phyloP scores from a whole-genome alignment of 30 jellyfish, hydroid and myxozoan species.

The Hydra vulgaris region DNA sequence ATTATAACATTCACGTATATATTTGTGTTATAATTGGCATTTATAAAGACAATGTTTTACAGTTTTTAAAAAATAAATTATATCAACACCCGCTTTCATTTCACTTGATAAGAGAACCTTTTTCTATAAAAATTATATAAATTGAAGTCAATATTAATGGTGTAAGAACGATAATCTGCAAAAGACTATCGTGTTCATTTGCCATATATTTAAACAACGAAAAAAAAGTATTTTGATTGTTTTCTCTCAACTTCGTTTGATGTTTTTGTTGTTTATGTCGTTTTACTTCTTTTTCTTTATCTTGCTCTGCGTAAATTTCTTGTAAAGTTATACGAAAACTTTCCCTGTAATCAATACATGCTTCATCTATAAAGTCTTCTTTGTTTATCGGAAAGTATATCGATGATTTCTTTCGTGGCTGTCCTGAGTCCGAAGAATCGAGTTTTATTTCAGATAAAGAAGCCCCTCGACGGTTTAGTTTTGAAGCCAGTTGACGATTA shows the following conservation, averaged over 20 bases:
- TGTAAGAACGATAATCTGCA: slow-evolving; percentile 6
- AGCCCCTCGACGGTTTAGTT: neutral
- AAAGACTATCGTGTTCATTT: slow-evolving; percentile 17
- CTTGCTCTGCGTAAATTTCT: slow-evolving; percentile 30
- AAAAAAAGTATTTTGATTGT: neutral
- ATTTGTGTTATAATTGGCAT: neutral
- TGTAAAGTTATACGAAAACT: slow-evolving; percentile 19
- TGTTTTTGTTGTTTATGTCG: neutral
- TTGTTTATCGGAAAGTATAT: neutral
- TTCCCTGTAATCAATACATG: slow-evolving; percentile 8
- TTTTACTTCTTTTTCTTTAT: neutral
- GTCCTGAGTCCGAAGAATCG: neutral
- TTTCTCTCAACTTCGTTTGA: slow-evolving; percentile 5
- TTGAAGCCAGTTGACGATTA: neutral
- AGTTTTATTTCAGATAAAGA: neutral
- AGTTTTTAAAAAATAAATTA: no score
- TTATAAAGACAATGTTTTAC: neutral
- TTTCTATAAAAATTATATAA: slow-evolving; percentile 13
- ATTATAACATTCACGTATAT: neutral
- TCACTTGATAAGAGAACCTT: slow-evolving; percentile 10
- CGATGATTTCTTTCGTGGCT: slow-evolving; percentile 8
- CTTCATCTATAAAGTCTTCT: slow-evolving; percentile 15
- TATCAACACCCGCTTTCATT: neutral
- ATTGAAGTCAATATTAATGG: slow-evolving; percentile 20
- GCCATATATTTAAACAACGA: slow-evolving; percentile 12